Base-by-base conservation (phyloP, 1,140 invertebrate species). In the Berghia stephanieae region DNA sequence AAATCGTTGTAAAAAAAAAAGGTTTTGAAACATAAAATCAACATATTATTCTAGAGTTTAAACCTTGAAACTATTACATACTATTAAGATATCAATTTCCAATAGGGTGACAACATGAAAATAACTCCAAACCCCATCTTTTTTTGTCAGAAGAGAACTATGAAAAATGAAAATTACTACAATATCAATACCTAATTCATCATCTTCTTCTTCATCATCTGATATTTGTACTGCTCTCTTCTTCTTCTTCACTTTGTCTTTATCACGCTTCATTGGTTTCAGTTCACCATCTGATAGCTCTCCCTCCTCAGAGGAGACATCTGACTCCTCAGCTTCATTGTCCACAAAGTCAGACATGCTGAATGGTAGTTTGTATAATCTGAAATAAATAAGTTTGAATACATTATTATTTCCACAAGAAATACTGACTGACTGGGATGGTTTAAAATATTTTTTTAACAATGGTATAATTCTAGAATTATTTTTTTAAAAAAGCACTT, bases 141-240 rank as follows among this genome's bases (percentile, higher is more conserved):
- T 67, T 67, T 67, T 36, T 10, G 21, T 0, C 8, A 42, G 27
- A 38, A 67, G 10, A 67, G 21, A 2, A 1, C 34, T 21, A 31
- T 4, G 5, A 31, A 1, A 31, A n/a, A 67, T 34, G 63, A 67
- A 5, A 2, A 38, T 36, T 36, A 38, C 34, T 27, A 21, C 10
- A 24, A 34, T 60, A 69, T 78, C 57, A 91, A 91, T 84, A 86
- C 85, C 83, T 84, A 86, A 86, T 43, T 88, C 85, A 74, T 89
- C 90, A 38, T 91, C 90, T 49, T 90, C 90, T 13, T 72, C 78
- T 43, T 82, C 78, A 78, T 84, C 85, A 73, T 81, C 80, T 34
- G 75, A 72, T n/a, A 82, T 91, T 91, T 94, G 94, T 91, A 94
- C 94, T 86, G 43, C 43, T 93, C 94, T 84, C 43, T 83, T 83